phyloP scores from a whole-genome alignment of 2,888 invertebrate species.

The Lacanobia oleracea region DNA sequence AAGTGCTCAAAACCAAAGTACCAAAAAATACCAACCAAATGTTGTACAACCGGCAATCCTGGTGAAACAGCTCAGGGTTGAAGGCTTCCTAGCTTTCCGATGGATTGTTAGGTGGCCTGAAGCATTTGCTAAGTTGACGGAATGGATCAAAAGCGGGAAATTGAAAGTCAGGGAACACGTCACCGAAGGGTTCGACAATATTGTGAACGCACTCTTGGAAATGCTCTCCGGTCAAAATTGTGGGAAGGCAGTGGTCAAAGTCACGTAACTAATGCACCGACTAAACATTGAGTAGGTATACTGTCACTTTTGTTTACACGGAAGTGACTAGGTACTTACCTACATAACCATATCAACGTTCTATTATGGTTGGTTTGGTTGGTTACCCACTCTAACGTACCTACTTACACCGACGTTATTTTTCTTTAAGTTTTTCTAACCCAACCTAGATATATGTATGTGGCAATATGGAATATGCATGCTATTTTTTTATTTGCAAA shows the following conservation, averaged over 20 bases:
- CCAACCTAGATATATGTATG: not conserved
- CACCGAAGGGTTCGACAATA: constrained; percentile 21
- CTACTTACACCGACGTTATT: not conserved
- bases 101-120: constrained; percentile 4
- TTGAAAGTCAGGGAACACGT: constrained; percentile 15
- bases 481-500: no score
- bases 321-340: not conserved
- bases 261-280: not conserved
- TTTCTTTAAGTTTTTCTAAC: not conserved
- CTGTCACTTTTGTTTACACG: not conserved
- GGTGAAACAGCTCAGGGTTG: constrained; percentile 8
- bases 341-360: not conserved
- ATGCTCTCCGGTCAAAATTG: constrained; percentile 5
- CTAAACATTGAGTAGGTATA: not conserved
- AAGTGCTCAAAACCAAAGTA: constrained; percentile 28
- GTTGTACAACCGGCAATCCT: constrained; percentile 70
- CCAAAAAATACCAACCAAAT: constrained; percentile 74
- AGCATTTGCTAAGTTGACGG: constrained; percentile 1
- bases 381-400: no score
- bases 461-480: no score
- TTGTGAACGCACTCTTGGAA: constrained; percentile 7
- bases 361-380: not conserved
- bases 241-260: constrained; percentile 24
- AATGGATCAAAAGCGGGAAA: constrained; percentile 1
- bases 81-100: constrained; percentile 21